phyloP scores from a whole-genome alignment of 2,888 invertebrate species.

The Meta bourneti region DNA sequence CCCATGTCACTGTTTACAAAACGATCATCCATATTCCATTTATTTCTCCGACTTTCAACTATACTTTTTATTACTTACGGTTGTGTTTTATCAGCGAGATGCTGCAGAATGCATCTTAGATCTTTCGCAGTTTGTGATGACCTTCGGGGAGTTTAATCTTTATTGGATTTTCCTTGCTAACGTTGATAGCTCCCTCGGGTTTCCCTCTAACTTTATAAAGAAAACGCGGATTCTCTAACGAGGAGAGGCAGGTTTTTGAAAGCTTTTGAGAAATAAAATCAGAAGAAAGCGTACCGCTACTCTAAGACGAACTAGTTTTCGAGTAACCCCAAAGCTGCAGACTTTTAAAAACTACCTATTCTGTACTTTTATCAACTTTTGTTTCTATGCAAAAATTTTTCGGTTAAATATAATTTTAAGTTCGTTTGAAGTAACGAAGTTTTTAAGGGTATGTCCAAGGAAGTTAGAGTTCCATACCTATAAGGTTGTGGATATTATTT shows the following conservation, averaged over 20 bases:
- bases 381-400: neutral
- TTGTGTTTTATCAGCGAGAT: too few species aligned
- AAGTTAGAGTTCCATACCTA: too few species aligned
- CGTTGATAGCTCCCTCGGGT: slow-evolving; percentile 13
- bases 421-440: neutral
- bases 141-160: slow-evolving; percentile 51
- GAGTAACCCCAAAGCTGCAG: neutral
- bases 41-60: slow-evolving; percentile 5
- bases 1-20: neutral
- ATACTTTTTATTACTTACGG: slow-evolving; percentile 43
- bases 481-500: too few species aligned
- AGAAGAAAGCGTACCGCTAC: neutral
- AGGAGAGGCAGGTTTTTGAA: neutral
- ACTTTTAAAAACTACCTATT: neutral
- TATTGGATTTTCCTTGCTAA: slow-evolving; percentile 44
- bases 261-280: neutral
- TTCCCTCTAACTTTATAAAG: slow-evolving; percentile 16
- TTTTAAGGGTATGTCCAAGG: too few species aligned
- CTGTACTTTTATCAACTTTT: neutral
- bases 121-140: slow-evolving; percentile 3
- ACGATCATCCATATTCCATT: slow-evolving; percentile 49
- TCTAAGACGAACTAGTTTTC: neutral
- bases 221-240: slow-evolving; percentile 2
- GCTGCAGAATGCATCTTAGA: neutral
- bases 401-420: neutral